These are phyloP conservation scores for Oikopleura vanhoeffeni DNA, from an alignment of 23 tunicate species.

Conservation along the genomic window DNA sequence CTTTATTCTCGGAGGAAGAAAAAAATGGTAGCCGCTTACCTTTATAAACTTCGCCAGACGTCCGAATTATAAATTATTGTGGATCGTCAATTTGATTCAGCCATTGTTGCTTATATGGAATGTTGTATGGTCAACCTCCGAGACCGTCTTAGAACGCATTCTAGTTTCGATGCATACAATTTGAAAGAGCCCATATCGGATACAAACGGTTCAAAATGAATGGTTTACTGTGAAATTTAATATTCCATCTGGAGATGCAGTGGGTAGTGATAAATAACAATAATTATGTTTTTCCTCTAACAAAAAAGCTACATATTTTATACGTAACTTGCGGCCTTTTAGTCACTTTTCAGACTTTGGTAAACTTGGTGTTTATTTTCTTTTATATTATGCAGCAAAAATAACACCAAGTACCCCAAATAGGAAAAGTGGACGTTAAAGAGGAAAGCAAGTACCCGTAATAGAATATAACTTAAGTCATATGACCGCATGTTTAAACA, in stretches of 20 bases:
- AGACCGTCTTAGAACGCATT: not conserved
- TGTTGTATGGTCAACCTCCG: not conserved
- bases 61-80: not conserved
- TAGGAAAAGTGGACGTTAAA: no score
- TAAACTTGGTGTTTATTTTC: no score
- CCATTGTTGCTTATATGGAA: not conserved
- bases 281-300: not conserved
- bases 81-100: not conserved
- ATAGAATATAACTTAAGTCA: no score
- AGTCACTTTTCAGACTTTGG: no score
- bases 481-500: no score
- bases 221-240: not conserved
- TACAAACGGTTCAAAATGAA: not conserved
- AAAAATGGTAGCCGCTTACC: constrained; percentile 1
- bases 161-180: not conserved
- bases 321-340: no score
- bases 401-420: no score
- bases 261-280: not conserved
- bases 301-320: no score
- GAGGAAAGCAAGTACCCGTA: no score
- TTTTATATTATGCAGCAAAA: no score
- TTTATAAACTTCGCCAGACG: not conserved
- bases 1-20: no score
- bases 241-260: not conserved
- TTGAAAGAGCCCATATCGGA: not conserved